Evolutionary conservation across 2,797 vertebrate species (phyloP), one percentile per base, ranked within the genome.

Genomic region (Xenops minutus): DNA sequence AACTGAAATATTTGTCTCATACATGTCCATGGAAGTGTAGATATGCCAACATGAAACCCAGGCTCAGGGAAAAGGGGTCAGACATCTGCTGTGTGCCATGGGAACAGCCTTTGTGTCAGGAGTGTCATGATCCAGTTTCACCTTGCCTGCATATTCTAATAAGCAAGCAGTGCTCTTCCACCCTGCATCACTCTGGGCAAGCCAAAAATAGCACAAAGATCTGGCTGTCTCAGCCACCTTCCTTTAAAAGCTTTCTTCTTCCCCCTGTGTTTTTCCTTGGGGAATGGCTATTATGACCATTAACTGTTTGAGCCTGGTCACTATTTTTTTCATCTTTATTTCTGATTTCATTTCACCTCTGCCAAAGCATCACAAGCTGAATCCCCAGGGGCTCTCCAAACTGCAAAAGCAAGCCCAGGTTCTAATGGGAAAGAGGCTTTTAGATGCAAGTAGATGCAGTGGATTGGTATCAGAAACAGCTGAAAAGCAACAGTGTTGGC

Each of bases 41-140:
- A 14, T 39, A 58, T 7, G 30, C 49, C 22, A 75, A 36, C 9
- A 34, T 6, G 41, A 89, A 89, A 68, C 30, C 51, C 63, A 26
- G 29, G 23, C n/a, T 59, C 30, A 48, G 76, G 87, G 29, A 89
- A 94, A 96, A 86, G 73, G 94, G 74, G 61, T 88, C 95, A 93
- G 67, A 55, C 55, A 44, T 69, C 90, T 76, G 68, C 64, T 58
- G 27, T 76, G 58, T 83, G 73, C 93, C 73, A 41, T 24, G 24
- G 34, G 74, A 39, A 94, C 82, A 78, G 61, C 41, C 30, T 46
- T 37, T 61, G 30, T 87, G 91, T 87, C 95, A 82, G 68, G 72
- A 90, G 34, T 32, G 86, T 80, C 89, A 80, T 12, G 43, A 55
- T 91, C 37, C 29, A 68, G 13, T 32, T 59, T 72, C 36, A 84